phyloP scores from a whole-genome alignment of 2,797 vertebrate species.

The Enoplosus armatus region DNA sequence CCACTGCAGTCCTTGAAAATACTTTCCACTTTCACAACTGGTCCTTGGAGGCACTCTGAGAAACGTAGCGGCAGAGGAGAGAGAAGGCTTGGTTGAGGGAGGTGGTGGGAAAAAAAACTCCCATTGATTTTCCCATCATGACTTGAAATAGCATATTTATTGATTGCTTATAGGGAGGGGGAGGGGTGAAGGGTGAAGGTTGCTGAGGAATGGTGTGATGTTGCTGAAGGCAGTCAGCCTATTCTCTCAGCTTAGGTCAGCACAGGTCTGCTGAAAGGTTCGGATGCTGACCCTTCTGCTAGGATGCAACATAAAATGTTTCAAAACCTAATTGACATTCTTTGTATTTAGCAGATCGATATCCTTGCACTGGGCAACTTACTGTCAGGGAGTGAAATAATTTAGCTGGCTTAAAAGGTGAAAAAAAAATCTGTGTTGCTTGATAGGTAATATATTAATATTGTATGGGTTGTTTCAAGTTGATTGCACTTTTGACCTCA shows the following conservation, averaged over 20 bases:
- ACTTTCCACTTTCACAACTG: constrained; percentile 75
- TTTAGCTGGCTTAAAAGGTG: not conserved
- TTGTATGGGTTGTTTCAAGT: constrained; percentile 8
- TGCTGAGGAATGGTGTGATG: constrained; percentile 32
- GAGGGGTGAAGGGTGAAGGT: constrained; percentile 57
- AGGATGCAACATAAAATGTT: not conserved
- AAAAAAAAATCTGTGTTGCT: not conserved
- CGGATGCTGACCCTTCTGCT: not conserved
- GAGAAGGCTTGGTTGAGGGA: constrained; percentile 12
- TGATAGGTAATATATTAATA: constrained; percentile 10
- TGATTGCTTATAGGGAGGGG: constrained; percentile 75
- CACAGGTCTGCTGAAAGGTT: constrained; percentile 14
- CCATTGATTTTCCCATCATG: constrained; percentile 83
- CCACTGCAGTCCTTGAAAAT: constrained; percentile 74
- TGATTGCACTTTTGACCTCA: constrained; percentile 25
- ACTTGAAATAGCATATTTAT: constrained; percentile 85
- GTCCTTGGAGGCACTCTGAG: constrained; percentile 68
- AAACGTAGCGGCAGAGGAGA: constrained; percentile 44
- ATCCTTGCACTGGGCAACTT: not conserved
- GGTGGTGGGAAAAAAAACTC: constrained; percentile 46
- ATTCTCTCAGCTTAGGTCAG: constrained; percentile 20
- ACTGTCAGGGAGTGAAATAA: not conserved
- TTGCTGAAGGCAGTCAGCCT: constrained; percentile 25
- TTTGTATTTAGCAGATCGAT: constrained; percentile 9
- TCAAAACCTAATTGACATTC: not conserved